Percentiles rank a stretch among this genome's conserved stretches.
phyloP scores from a whole-genome alignment of 1,140 invertebrate species.

The Homalodisca vitripennis region DNA sequence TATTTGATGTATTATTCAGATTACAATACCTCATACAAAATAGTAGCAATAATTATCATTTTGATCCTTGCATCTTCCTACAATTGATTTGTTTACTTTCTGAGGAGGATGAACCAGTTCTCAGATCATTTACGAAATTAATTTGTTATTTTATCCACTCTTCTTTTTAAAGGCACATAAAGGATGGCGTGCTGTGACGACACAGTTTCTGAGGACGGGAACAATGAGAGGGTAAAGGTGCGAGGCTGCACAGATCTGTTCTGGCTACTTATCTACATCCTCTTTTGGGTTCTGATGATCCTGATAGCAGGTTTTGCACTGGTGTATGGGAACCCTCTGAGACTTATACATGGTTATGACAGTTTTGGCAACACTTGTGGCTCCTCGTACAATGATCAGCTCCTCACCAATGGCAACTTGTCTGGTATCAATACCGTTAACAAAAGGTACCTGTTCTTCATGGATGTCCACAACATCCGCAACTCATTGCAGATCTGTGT shows the following conservation, averaged over 20 bases:
- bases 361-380: slow-evolving; percentile 97
- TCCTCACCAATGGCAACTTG: slow-evolving; percentile 65
- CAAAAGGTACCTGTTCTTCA: slow-evolving; percentile 80
- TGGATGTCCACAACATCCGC: slow-evolving; percentile 73
- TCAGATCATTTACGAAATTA: too few species aligned
- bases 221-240: slow-evolving; percentile 30
- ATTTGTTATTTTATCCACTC: too few species aligned
- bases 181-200: slow-evolving; percentile 36
- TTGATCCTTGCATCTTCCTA: too few species aligned
- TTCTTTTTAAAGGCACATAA: background rate
- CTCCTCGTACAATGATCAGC: slow-evolving; percentile 70
- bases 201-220: slow-evolving; percentile 24
- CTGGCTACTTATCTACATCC: slow-evolving; percentile 77
- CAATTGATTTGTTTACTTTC: too few species aligned
- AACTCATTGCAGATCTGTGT: slow-evolving; percentile 87
- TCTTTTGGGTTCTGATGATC: slow-evolving; percentile 88
- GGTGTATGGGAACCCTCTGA: slow-evolving; percentile 82
- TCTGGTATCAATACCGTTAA: slow-evolving; percentile 79
- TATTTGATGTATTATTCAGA: too few species aligned
- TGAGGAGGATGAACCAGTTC: too few species aligned
- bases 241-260: slow-evolving; percentile 78
- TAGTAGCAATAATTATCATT: too few species aligned
- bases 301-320: slow-evolving; percentile 85
- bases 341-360: slow-evolving; percentile 90
- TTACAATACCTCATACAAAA: too few species aligned